A percentile compares a stretch with the other conserved stretches of the same genome.
phyloP scores from a whole-genome alignment of 64 coral and sea anemone genomes.

The Actinia equina region DNA sequence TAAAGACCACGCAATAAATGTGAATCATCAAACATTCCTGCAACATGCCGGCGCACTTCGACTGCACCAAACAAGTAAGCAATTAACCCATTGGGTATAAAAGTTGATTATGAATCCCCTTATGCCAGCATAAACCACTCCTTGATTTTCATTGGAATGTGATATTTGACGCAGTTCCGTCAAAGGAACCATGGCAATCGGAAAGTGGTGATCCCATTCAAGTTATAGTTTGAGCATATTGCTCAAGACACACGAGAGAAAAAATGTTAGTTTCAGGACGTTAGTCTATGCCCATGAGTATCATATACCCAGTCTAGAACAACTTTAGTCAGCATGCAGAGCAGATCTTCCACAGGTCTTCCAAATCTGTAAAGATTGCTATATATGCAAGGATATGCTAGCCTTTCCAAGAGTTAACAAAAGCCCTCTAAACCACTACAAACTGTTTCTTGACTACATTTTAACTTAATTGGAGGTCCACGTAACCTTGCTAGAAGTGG shows the following conservation, averaged over 20 bases:
- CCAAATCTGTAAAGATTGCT: constrained; percentile 8
- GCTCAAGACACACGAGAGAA: constrained; percentile 25
- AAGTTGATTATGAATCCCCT: constrained; percentile 26
- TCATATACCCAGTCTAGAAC: constrained; percentile 6
- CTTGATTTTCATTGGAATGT: constrained; percentile 23
- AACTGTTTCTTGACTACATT: constrained; percentile 11
- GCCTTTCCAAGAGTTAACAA: constrained; percentile 18
- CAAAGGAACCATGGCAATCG: constrained; percentile 26
- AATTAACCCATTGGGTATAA: constrained; percentile 22
- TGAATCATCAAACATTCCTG: constrained; percentile 21
- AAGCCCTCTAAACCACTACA: constrained; percentile 6
- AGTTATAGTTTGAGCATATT: constrained; percentile 29
- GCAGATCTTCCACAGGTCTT: not conserved
- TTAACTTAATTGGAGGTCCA: constrained; percentile 6
- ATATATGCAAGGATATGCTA: constrained; percentile 22
- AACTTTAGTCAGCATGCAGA: not conserved
- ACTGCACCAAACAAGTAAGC: constrained; percentile 21
- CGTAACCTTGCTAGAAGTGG: constrained; percentile 8
- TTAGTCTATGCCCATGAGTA: not conserved
- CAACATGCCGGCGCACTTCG: constrained; percentile 28
- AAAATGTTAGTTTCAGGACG: not conserved
- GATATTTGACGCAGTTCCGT: constrained; percentile 23
- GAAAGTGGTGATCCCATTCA: constrained; percentile 15
- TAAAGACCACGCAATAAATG: constrained; percentile 14
- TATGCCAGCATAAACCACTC: constrained; percentile 28